phyloP scores from a whole-genome alignment of 2,113 vertebrate genomes.

The Pygoscelis adeliae region DNA sequence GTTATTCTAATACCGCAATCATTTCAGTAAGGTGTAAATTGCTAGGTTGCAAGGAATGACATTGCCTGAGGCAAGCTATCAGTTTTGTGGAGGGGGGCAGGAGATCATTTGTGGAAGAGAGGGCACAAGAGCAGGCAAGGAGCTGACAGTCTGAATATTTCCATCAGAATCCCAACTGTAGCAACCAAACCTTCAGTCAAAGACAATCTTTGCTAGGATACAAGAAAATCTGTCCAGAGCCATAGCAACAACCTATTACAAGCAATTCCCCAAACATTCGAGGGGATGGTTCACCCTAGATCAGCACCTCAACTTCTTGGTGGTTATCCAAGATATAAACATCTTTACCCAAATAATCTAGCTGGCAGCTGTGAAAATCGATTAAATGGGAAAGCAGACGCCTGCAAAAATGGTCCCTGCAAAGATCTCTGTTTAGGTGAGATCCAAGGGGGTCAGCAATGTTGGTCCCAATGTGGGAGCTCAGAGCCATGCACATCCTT shows the following conservation, averaged over 20 bases:
- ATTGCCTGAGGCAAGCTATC: neutral
- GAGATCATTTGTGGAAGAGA: neutral
- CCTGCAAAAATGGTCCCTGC: neutral
- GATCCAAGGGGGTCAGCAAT: neutral
- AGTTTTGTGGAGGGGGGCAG: neutral
- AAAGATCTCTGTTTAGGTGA: neutral
- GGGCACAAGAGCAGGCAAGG: neutral
- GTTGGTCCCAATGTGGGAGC: accelerated
- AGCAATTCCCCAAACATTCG: neutral
- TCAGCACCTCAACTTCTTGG: neutral
- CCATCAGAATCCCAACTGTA: neutral
- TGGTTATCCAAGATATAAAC: neutral
- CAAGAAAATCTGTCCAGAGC: constrained; percentile 4
- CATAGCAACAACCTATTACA: neutral
- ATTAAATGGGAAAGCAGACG: neutral
- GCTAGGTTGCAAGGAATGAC: neutral
- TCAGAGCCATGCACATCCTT: neutral
- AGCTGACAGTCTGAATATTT: neutral
- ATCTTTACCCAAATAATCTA: neutral
- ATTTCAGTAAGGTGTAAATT: constrained; percentile 28
- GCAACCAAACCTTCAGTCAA: neutral
- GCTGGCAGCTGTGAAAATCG: neutral
- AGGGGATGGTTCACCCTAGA: neutral
- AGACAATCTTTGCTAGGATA: constrained; percentile 38
- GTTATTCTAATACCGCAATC: neutral